Conservation (phyloP, 2,888 invertebrate species). For the Chrysodeixis includens region DNA sequence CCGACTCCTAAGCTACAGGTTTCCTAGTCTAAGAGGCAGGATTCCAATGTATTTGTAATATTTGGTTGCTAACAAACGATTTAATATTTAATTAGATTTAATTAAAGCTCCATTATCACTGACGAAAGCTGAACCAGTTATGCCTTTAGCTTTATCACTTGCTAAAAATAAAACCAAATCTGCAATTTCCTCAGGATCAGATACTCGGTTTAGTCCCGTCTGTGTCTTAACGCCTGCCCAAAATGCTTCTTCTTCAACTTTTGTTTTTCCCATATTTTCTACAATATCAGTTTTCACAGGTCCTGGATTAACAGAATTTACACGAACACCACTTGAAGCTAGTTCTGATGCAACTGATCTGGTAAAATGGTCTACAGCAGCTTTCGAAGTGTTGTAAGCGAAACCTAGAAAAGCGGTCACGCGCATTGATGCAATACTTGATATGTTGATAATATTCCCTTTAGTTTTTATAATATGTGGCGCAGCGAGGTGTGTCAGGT, state of each 20-base stretch:
- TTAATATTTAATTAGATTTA: constrained; percentile 1
- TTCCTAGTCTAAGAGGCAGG: no score
- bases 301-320: constrained; percentile 70
- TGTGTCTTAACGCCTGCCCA: constrained; percentile 1
- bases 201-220: constrained; percentile 21
- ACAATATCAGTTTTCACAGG: constrained; percentile 35
- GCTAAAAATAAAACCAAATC: constrained; percentile 58
- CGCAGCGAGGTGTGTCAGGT: constrained; percentile 46
- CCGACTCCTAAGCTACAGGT: no score
- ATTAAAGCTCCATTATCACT: constrained; percentile 40
- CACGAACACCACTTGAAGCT: constrained; percentile 92
- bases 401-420: constrained; percentile 16
- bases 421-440: constrained; percentile 33
- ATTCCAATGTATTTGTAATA: no score
- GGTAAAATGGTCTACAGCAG: constrained; percentile 60
- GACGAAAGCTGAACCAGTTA: constrained; percentile 55
- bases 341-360: constrained; percentile 89
- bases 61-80: no score
- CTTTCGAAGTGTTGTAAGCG: constrained; percentile 55
- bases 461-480: constrained; percentile 56
- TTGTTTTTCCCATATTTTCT: constrained; percentile 7
- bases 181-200: constrained; percentile 61
- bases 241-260: neutral
- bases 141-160: constrained; percentile 59
- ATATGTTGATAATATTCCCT: constrained; percentile 93